A percentile compares a stretch with the other conserved stretches of the same genome.
Conservation (phyloP, 2,888 invertebrate genomes). For the Pseudolycoriella hygida region DNA sequence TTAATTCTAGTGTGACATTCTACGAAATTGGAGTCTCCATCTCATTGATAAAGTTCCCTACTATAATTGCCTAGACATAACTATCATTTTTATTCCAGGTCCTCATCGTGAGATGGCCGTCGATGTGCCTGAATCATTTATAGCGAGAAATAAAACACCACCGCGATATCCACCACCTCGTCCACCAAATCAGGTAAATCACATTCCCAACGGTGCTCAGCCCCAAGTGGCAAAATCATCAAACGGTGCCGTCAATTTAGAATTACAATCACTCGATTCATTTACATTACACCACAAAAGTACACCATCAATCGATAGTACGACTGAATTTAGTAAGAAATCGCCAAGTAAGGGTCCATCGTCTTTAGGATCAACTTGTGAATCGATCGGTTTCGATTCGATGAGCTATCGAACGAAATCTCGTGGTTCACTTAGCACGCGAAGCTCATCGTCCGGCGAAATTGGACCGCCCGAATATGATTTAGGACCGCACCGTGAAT, state of each 20-base stretch:
- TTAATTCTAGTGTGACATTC: no score
- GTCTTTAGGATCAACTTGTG: conserved; percentile 13
- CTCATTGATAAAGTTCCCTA: no score
- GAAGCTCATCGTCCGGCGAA: conserved; percentile 18
- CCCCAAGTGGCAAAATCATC: conserved; percentile 7
- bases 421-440: conserved; percentile 18
- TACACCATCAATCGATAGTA: conserved; percentile 9
- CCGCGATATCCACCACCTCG: conserved; percentile 77
- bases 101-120: conserved; percentile 98
- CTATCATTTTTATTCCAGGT: conserved; percentile 39
- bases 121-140: conserved; percentile 90
- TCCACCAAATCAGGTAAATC: conserved; percentile 38
- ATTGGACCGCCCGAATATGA: conserved; percentile 25
- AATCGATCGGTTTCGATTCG: conserved; percentile 21
- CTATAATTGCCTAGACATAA: no score
- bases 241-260: conserved; percentile 13
- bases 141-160: conserved; percentile 77
- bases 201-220: conserved; percentile 8
- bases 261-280: conserved; percentile 19
- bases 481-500: conserved; percentile 33
- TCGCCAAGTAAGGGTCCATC: conserved; percentile 18
- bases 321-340: conserved; percentile 8
- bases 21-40: no score
- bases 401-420: conserved; percentile 20
- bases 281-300: conserved; percentile 3